Evolutionary conservation across 2,113 vertebrate genomes (phyloP), one percentile per base, ranked within the genome.

Genomic region (Seriola dumerili): DNA sequence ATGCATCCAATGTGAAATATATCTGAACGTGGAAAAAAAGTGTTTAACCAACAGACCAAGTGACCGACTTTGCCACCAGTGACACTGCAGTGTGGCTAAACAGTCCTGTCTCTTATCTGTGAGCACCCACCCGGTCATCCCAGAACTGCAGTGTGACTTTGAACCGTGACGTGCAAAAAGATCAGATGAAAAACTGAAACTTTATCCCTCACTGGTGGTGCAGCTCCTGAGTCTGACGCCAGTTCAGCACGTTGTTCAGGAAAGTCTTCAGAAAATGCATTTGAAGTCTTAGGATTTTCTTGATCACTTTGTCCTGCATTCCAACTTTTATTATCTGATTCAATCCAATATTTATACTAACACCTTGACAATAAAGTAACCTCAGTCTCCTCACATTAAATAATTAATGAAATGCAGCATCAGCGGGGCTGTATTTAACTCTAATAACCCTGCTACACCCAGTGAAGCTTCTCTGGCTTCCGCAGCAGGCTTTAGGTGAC

Each of bases 101-200:
- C 19, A 48, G 50, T 19, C 5, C 48, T 50, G 48, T 50, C 46
- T 48, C 46, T 48, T 17, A 16, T 48, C 46, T 48, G 46, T 48
- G 46, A 48, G 46, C 46, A 4, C 14, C 46, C 46, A 1, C 46
- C 4, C 14, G 0, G 4, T 46, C 44, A 2, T 3, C 4, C 44
- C 44, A 7, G 19, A 8, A 8, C 52, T n/a, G 34, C 34, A 42
- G 69, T 66, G 59, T 66, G 36, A 34, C 65, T 75, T 79, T 67
- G 63, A 66, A 4, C 65, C 38, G 11, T 40, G 75, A 74, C 0
- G 19, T 0, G 67, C 42, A 40, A 65, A 38, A 25, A n/a, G 81
- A 83, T 85, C 84, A 78, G 46, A 25, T 69, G 67, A 44, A 54
- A 21, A 34, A 55, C 9, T 7, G 81, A 86, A 77, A 87, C 80